A percentile compares a stretch with the other conserved stretches of the same genome.
phyloP scores from a whole-genome alignment of 2,888 invertebrate species.

The Leucania comma region DNA sequence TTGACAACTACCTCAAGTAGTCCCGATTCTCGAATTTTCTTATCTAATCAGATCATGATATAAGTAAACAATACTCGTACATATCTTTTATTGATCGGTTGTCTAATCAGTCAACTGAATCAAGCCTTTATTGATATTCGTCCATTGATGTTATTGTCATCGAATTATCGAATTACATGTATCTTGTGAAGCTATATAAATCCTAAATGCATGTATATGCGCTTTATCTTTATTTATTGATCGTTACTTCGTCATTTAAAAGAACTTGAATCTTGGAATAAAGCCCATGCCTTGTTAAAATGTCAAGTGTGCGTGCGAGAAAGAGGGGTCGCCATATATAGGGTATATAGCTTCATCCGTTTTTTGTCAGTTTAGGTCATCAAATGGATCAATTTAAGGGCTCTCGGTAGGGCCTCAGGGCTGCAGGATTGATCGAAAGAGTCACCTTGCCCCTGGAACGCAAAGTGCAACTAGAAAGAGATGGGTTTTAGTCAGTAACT shows the following conservation, averaged over 20 bases:
- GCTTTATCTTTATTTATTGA: conserved; percentile 8
- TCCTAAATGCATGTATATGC: background rate
- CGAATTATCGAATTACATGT: conserved; percentile 20
- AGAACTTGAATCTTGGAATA: no score
- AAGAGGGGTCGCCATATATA: no score
- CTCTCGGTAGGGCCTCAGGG: no score
- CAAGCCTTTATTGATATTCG: conserved; percentile 5
- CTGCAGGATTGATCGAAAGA: no score
- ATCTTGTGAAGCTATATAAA: conserved; percentile 18
- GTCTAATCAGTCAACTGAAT: conserved; percentile 21
- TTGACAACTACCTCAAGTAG: conserved; percentile 1
- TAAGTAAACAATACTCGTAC: conserved; percentile 28
- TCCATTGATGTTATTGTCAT: conserved; percentile 16
- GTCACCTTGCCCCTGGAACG: no score
- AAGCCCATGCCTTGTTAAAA: no score
- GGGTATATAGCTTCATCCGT: no score
- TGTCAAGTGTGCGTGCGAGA: no score
- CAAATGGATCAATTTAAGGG: no score
- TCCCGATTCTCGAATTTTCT: background rate
- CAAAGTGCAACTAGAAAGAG: no score
- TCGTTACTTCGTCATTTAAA: background rate
- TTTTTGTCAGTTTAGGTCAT: no score
- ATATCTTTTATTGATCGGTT: background rate
- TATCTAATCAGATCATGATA: conserved; percentile 24
- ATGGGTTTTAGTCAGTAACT: no score